phyloP scores from a whole-genome alignment of 2,888 invertebrate genomes.

The Diabrotica balteata region DNA sequence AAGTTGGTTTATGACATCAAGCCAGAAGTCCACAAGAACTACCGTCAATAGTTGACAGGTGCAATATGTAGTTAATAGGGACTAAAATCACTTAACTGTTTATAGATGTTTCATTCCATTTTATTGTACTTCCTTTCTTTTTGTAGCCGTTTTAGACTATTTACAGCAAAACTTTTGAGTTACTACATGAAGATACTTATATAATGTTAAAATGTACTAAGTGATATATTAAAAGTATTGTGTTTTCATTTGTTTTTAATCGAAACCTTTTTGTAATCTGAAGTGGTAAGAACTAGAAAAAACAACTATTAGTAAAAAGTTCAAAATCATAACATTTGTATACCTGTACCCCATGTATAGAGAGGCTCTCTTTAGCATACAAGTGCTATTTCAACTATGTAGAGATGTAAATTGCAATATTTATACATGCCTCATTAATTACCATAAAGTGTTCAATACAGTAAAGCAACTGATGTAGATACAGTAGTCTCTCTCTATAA shows the following conservation, averaged over 20 bases:
- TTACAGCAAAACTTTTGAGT: slow-evolving; percentile 16
- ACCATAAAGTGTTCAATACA: too few relatives aligned
- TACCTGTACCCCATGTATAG: too few relatives aligned
- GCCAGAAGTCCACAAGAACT: slow-evolving; percentile 92
- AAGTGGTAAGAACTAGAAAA: too few relatives aligned
- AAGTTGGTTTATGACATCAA: slow-evolving; percentile 89
- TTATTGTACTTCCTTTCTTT: slow-evolving; percentile 27
- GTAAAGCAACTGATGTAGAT: too few relatives aligned
- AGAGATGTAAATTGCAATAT: too few relatives aligned
- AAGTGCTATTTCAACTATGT: too few relatives aligned
- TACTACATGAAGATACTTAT: slow-evolving; percentile 21
- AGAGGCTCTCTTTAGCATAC: too few relatives aligned
- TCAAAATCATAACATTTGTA: too few relatives aligned
- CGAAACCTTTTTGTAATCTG: too few relatives aligned
- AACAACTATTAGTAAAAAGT: too few relatives aligned
- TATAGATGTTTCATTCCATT: slow-evolving; percentile 37
- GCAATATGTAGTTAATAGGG: slow-evolving; percentile 27
- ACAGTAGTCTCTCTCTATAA: too few relatives aligned
- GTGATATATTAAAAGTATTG: slow-evolving; percentile 26
- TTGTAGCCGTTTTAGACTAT: slow-evolving; percentile 26
- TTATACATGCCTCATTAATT: too few relatives aligned
- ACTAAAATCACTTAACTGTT: slow-evolving; percentile 26
- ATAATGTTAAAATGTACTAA: slow-evolving; percentile 20
- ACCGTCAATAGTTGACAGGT: slow-evolving; percentile 59
- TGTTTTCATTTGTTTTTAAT: slow-evolving; percentile 6